A percentile compares a stretch with the other conserved stretches of the same genome.
Evolutionary conservation across 2,113 vertebrate genomes (phyloP).

Genomic region (Trematomus loennbergii): DNA sequence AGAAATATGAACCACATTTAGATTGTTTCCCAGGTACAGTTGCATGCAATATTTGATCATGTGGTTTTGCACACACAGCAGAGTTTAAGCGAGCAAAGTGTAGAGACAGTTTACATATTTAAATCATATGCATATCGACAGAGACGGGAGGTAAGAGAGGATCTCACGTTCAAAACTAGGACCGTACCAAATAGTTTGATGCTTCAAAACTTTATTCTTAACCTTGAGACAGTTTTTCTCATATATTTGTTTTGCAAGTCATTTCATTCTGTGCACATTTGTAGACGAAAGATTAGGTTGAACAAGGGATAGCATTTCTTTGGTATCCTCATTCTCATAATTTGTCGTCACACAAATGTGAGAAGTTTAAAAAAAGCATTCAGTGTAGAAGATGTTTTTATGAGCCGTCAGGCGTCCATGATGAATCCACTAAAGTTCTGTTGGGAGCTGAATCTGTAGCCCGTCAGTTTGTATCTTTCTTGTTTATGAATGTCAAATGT

Average conservation of each 20-base stretch:
- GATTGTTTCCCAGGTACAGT: neutral
- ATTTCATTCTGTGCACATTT: too few species aligned
- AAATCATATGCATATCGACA: conserved; percentile 1
- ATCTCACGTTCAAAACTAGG: neutral
- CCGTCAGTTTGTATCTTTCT: neutral
- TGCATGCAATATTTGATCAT: neutral
- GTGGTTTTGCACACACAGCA: neutral
- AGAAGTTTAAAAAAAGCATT: conserved; percentile 17
- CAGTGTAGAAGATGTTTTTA: neutral
- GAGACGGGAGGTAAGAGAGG: neutral
- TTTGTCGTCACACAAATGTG: neutral
- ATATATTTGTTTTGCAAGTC: too few species aligned
- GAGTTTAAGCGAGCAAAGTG: neutral
- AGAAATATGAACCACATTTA: neutral
- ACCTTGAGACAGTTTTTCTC: too few species aligned
- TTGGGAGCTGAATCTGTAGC: neutral
- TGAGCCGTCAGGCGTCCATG: too few species aligned
- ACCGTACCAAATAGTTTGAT: too few species aligned
- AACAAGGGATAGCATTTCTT: too few species aligned
- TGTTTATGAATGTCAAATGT: conserved; percentile 36
- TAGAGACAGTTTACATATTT: neutral
- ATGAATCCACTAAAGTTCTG: neutral
- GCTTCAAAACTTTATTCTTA: too few species aligned
- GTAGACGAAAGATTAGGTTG: too few species aligned
- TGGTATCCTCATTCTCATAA: too few species aligned